Evolutionary conservation across 2,797 vertebrate genomes (phyloP), one percentile per base, ranked within the genome.

Genomic region (Gymnoscopelus microlampas): DNA sequence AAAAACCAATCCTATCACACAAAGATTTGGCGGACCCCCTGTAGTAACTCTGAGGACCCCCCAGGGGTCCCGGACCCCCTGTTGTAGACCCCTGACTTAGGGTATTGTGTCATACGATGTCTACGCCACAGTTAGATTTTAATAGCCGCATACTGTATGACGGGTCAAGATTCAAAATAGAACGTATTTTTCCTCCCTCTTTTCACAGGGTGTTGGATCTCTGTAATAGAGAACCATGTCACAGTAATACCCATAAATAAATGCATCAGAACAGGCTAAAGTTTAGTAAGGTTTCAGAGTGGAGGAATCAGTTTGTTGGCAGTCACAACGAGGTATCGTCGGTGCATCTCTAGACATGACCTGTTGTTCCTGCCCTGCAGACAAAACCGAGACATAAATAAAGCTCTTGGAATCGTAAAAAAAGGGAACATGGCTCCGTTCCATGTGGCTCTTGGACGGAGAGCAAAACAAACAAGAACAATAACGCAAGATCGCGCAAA

Each of bases 381-480:
- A 84, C 82, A 72, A 19, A 70, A 76, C 68, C 15, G 6, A 60
- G 69, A 69, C 68, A 62, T 90, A 85, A 90, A 88, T 85, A 71
- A 19, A 80, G 56, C 77, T 84, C 76, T 78, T 87, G 83, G 81
- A 84, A 73, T 79, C 48, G 19, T 88, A 68, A 76, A 73, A 82
- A 77, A 10, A 2, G 39, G 51, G 3, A 5, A 2, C 64, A 59
- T 76, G 77, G 76, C 71, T 51, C 29, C 2, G 35, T 48, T 88
- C 78, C 79, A 73, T 78, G 73, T 80, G 60, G 74, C 76, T 86
- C 60, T 83, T 85, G 82, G 82, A 85, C 65, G 65, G 14, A 29
- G 67, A 81, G 73, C 84, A 87, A 85, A 88, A 87, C 80, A 87
- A 90, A 88, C 79, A 84, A 26, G 66, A 78, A 85, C 79, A 85